Conservation (phyloP, 1,140 invertebrate species). For the Ceratosolen solmsi region DNA sequence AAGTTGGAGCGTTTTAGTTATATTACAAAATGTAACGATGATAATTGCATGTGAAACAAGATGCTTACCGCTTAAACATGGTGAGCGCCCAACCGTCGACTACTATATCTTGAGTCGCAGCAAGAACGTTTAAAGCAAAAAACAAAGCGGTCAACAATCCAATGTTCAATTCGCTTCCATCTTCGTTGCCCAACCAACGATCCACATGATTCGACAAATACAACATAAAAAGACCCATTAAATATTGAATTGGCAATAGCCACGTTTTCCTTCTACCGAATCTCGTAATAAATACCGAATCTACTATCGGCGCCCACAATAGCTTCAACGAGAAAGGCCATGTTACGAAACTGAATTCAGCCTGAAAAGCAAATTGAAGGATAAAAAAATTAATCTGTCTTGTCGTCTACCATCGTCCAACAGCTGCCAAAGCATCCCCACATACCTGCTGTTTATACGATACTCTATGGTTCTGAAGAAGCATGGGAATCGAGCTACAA, state of each 20-base stretch:
- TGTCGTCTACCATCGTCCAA: no score
- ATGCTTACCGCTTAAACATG: constrained; percentile 88
- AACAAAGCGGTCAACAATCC: constrained; percentile 88
- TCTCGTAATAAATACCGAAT: constrained; percentile 86
- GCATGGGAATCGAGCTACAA: constrained; percentile 93
- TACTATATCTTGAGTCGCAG: constrained; percentile 99
- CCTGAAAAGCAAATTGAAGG: constrained; percentile 77
- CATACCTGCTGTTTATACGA: constrained; percentile 88
- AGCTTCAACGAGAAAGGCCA: constrained; percentile 99
- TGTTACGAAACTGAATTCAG: constrained; percentile 97
- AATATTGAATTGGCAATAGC: constrained; percentile 94
- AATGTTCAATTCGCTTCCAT: constrained; percentile 83
- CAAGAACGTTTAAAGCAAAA: constrained; percentile 94
- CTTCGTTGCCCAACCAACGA: constrained; percentile 80
- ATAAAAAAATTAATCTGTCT: no score
- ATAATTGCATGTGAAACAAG: not conserved
- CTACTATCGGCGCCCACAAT: constrained; percentile 98
- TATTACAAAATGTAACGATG: not conserved
- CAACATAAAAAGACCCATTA: constrained; percentile 90
- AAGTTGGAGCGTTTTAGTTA: not conserved
- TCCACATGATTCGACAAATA: constrained; percentile 84
- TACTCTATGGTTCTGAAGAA: constrained; percentile 92
- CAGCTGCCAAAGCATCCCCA: no score
- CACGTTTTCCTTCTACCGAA: constrained; percentile 97
- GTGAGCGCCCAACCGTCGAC: constrained; percentile 99